Evolutionary conservation across 2,888 invertebrate genomes (phyloP), one percentile per base, ranked within the genome.

Genomic region (Melanotus villosus): DNA sequence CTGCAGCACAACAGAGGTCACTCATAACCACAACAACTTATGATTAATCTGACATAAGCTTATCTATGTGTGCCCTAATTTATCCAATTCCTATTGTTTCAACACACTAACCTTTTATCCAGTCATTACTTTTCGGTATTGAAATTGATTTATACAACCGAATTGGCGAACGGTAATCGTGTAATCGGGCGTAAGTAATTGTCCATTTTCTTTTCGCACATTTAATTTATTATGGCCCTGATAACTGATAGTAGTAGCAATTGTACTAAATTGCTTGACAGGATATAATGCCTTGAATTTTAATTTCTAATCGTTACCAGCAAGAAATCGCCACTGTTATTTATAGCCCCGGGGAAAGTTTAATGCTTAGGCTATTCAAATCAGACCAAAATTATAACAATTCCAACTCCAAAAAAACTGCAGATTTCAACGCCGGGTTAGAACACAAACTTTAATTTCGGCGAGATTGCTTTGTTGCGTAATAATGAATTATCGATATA

Each of bases 21-120:
- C 73, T 66, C 70, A 74, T 71, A 68, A 69, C 67, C 66, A 45
- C 54, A 65, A 60, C 66, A 64, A 69, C 67, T 62, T 59, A 69
- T 75, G 74, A 75, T 76, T 75, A 76, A 75, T 73, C 67, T 72
- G 71, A 73, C 73, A 71, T 56, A 70, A 66, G 56, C 67, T 72
- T 69, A 68, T 73, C 64, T 70, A 54, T 56, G 19, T 32, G 38
- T 70, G 67, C 65, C 45, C 54, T 47, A 62, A 10, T 66, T 47
- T 60, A 36, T 30, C 63, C 23, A 69, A 65, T 54, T 65, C 59
- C 54, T 66, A 69, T 69, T 70, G 69, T 73, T 73, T 70, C 75
- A 64, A 59, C 72, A 30, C 26, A 23, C n/a, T 23, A 50, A 54
- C 43, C 64, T 64, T 56, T 65, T 34, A 19, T 16, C 4, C n/a